Base-by-base conservation (phyloP, 1,140 invertebrate species). In the Ooceraea biroi region DNA sequence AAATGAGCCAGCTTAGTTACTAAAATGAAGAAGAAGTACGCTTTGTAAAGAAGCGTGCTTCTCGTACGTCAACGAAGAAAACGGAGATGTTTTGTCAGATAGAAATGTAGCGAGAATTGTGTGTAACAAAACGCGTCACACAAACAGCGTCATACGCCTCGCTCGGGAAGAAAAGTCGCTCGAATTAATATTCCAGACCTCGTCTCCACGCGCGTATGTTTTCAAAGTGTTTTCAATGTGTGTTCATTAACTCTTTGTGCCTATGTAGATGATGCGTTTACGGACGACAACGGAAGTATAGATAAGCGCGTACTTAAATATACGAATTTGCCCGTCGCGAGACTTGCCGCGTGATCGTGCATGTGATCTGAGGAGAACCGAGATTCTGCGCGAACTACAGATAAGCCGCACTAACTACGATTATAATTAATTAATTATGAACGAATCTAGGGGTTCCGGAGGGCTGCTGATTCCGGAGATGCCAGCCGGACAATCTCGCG, bases 181-280 rank as follows among this genome's bases (percentile, higher is more conserved):
- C 27, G 44, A 90, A 90, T 90, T 90, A 90, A 80, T 85, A 90
- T 90, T 90, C 88, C 61, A 73, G 27, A 78, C 76, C 52, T 66
- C 55, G 27, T 66, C 61, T 78, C 19, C 11, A 27, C 17, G 10
- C 65, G 68, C 66, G 48, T 87, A 65, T 88, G 36, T 36, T 36
- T 7, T 36, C 36, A 7, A 36, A 36, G 36, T 60, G 71, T 58
- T 52, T 80, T 12, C n/a, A 19, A 80, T 3, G 65, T 71, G 57
- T 80, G 68, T 80, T 85, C 66, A 88, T 90, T 86, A 63, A 68
- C 77, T 77, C 63, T 88, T 90, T 88, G 82, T 90, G 84, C 12
- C 12, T 17, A 69, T 83, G 71, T 74, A 52, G 14, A 55, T 88
- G 86, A 84, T 80, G 69, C 58, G 68, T 71, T 12, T 77, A 66